phyloP scores from a whole-genome alignment of 2,888 invertebrate genomes.

The Drosophila mettleri region DNA sequence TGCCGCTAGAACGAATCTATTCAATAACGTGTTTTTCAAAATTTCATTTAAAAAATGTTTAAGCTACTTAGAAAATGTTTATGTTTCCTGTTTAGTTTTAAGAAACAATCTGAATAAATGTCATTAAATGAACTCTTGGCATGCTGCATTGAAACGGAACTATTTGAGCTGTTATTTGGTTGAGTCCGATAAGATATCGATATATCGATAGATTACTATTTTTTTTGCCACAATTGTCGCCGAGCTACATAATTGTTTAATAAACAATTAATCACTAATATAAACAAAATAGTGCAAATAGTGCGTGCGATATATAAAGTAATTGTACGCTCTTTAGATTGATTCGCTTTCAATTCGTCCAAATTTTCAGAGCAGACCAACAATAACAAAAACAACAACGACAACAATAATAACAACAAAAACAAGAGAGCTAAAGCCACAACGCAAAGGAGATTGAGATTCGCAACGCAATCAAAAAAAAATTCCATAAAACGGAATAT shows the following conservation, averaged over 20 bases:
- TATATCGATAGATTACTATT: constrained; percentile 48
- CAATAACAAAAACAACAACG: constrained; percentile 45
- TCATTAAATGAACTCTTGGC: background rate
- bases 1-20: constrained; percentile 1
- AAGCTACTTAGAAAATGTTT: background rate
- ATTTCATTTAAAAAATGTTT: background rate
- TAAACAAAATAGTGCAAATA: constrained; percentile 71
- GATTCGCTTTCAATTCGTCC: constrained; percentile 9
- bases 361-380: constrained; percentile 9
- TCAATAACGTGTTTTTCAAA: background rate
- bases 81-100: background rate
- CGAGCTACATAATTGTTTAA: constrained; percentile 76
- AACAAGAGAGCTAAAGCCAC: constrained; percentile 48
- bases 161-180: constrained; percentile 1
- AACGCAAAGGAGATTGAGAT: constrained; percentile 66
- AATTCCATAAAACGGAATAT: constrained; percentile 59
- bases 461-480: constrained; percentile 78
- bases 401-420: constrained; percentile 51
- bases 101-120: background rate
- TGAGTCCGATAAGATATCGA: constrained; percentile 41
- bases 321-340: constrained; percentile 22
- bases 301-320: constrained; percentile 42
- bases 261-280: constrained; percentile 79
- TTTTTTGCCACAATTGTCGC: constrained; percentile 55
- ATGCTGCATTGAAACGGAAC: constrained; percentile 3